phyloP scores from a whole-genome alignment of 2,797 vertebrate species.

The Myioborus miniatus region DNA sequence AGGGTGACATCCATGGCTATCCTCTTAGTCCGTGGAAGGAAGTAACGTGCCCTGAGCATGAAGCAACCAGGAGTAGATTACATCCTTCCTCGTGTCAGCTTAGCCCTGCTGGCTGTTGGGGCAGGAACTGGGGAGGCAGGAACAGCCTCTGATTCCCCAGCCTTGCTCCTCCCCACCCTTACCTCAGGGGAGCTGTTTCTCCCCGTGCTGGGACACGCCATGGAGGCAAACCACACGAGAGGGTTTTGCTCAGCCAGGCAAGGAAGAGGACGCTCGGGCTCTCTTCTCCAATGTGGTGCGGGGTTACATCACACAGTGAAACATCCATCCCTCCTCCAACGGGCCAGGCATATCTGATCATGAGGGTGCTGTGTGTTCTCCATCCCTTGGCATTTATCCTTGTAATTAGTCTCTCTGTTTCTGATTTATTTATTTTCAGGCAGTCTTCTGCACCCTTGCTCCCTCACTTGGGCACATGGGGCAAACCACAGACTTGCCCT shows the following conservation, averaged over 20 bases:
- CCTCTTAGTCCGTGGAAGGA: slow-evolving; percentile 21
- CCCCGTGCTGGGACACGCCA: neutral
- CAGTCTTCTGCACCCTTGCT: slow-evolving; percentile 42
- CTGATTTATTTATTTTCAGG: slow-evolving; percentile 61
- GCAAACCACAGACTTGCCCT: slow-evolving; percentile 65
- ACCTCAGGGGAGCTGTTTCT: neutral
- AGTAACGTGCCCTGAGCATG: slow-evolving; percentile 34
- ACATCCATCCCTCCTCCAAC: neutral
- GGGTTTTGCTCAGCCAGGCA: neutral
- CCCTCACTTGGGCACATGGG: neutral
- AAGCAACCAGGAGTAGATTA: slow-evolving; percentile 33
- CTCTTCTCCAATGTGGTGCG: neutral
- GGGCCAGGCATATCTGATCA: neutral
- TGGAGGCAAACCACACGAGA: neutral
- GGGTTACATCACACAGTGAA: neutral
- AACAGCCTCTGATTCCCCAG: neutral
- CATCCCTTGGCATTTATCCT: slow-evolving; percentile 3
- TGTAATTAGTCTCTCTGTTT: slow-evolving; percentile 55
- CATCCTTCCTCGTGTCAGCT: slow-evolving; percentile 21
- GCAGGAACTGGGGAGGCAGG: neutral
- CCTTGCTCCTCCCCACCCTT: neutral
- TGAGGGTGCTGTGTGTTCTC: slow-evolving; percentile 18
- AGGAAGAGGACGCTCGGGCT: neutral
- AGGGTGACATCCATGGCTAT: slow-evolving; percentile 19
- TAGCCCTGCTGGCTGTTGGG: neutral